Base-by-base conservation (phyloP, 1,140 invertebrate genomes). In the Drosophila eugracilis region DNA sequence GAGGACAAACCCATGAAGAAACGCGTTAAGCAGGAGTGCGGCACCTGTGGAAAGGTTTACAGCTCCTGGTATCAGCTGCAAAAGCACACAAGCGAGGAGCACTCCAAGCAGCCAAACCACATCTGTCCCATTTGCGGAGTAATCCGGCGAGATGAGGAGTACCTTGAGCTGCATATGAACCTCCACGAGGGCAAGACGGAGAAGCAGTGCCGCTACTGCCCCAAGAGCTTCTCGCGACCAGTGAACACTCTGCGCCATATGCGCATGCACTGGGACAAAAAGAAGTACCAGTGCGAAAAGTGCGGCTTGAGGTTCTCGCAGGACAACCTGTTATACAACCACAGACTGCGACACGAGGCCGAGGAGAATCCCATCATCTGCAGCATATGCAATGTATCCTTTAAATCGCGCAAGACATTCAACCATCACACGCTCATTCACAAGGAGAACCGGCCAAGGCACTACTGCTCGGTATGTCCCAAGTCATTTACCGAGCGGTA, bases 251-350 rank as follows among this genome's bases (percentile, higher is more conserved):
- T 91, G 28, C 83, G 90, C 0, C 90, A 91, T 48, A 91, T 91
- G 90, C 83, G 89, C 26, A 90, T 89, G 80, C 90, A 91, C 45
- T 91, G 90, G 90, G 83, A 91, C 44, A 91, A 91, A 34, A 91
- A 91, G 42, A 90, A 91, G 30, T 91, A 89, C 53, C 90, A 91
- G 57, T 91, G 90, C 21, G 90, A 91, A 62, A 91, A 90, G 49
- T 91, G 90, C 37, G 90, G 90, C 1, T 28, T 86, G 26, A 73
- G 90, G 2, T 91, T 91, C 44, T 91, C 90, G 0, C 77, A 85
- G 42, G 85, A 91, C 21, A 88, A 91, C 39, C 55, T 91, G 17
- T 52, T 91, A 3, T 91, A 91, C 44, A 91, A 91, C 32, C 90
- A 91, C 48, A 60, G 83, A 1, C 44, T 91, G 49, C 83, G 79